Conservation (phyloP, 2,797 vertebrate species). For the Sebastes alutus region DNA sequence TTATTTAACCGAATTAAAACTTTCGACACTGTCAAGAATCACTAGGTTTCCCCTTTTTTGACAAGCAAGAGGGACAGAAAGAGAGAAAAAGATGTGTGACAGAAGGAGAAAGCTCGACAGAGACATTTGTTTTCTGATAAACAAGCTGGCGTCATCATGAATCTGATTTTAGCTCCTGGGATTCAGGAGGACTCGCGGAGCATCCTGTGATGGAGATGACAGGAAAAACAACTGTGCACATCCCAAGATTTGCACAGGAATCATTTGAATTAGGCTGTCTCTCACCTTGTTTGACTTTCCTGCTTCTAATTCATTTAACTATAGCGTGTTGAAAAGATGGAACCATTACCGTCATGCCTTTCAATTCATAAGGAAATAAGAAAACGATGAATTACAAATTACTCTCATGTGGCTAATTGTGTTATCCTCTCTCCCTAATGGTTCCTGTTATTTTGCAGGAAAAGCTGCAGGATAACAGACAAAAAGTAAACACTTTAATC, state of each 20-base stretch:
- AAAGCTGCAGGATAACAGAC: not conserved
- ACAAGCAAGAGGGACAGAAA: not conserved
- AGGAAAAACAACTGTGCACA: constrained; percentile 37
- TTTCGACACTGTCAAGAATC: not conserved
- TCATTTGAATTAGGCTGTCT: too few relatives aligned
- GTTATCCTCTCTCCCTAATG: not conserved
- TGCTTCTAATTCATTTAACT: too few relatives aligned
- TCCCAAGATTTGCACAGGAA: not conserved
- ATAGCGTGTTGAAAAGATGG: not conserved
- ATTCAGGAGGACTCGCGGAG: constrained; percentile 54
- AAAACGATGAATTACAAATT: not conserved
- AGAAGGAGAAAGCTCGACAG: constrained; percentile 7
- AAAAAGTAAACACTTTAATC: not conserved
- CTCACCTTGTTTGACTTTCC: too few relatives aligned
- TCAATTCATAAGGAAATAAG: not conserved
- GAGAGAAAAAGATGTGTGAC: constrained; percentile 8
- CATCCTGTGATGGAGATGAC: constrained; percentile 64
- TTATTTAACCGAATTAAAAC: not conserved
- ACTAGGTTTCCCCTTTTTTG: not conserved
- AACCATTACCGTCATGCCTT: not conserved
- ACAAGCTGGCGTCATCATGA: constrained; percentile 56
- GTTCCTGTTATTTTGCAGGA: not conserved
- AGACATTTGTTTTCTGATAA: constrained; percentile 68
- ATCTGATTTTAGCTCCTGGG: constrained; percentile 68
- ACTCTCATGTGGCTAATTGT: not conserved